Evolutionary conservation across 2,888 invertebrate species (phyloP), one percentile per base, ranked within the genome.

Genomic region (Physocephala rufipes): DNA sequence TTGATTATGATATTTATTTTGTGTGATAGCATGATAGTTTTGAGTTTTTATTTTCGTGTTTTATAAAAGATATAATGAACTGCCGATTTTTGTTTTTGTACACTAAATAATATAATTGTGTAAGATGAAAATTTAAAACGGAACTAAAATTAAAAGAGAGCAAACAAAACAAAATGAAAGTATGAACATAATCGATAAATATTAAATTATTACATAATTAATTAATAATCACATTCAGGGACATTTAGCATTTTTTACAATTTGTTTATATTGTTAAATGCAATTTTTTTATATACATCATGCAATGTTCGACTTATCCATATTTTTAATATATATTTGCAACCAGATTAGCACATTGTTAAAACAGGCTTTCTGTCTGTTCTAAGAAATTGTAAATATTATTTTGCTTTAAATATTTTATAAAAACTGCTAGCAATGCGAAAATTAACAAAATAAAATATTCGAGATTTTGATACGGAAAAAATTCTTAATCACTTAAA

Each of bases 171-270:
- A 36, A 36, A 71, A 64, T 74, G 66, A 78, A 76, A 74, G 71
- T 71, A 36, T 36, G 9, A 36, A 36, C 36, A 36, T 36, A 36
- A 36, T 36, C 36, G 36, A 36, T 36, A 36, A 7, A 36, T 7
- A 4, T 7, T 36, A 36, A 36, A 7, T 74, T 71, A 70, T 69
- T 61, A 68, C 62, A 63, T 66, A 67, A 28, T 28, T 59, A 71
- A 58, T 71, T 74, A 73, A 63, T 74, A 76, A 77, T 76, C 82
- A 83, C 82, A 82, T 85, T 84, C 85, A 84, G 85, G 85, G 85
- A 85, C 82, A 82, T 81, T 84, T 83, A 84, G 84, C 84, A 84
- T 84, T 84, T 84, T 84, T 82, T 81, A 78, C 70, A 69, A 71
- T 62, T 21, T 68, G 49, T 67, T 66, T 66, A 66, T 66, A 55